Conservation (phyloP, 2,888 invertebrate genomes). For the Agrotis puta region DNA sequence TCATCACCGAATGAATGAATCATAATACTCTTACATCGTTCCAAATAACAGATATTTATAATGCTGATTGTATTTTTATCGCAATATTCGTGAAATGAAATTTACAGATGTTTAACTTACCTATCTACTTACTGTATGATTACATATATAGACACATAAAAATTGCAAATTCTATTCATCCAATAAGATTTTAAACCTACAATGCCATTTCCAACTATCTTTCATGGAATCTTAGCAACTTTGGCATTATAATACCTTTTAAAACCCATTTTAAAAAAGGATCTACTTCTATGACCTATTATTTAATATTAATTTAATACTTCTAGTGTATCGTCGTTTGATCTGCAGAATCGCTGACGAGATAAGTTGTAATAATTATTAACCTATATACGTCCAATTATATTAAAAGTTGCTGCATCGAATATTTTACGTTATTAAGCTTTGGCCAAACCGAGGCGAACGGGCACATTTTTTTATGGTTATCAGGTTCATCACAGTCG, state of each 20-base stretch:
- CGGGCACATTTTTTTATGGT: background rate
- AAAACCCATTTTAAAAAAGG: constrained; percentile 48
- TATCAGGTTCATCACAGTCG: background rate
- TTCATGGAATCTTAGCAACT: constrained; percentile 40
- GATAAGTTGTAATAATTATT: constrained; percentile 24
- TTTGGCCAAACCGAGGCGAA: constrained; percentile 3
- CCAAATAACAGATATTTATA: constrained; percentile 41
- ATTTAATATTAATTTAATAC: constrained; percentile 52
- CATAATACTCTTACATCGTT: constrained; percentile 57
- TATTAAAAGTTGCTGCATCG: constrained; percentile 10
- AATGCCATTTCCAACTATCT: constrained; percentile 31
- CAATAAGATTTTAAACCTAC: constrained; percentile 42
- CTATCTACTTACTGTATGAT: constrained; percentile 42
- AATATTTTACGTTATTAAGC: constrained; percentile 11
- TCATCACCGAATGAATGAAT: constrained; percentile 31
- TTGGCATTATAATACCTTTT: constrained; percentile 51
- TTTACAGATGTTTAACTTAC: constrained; percentile 31
- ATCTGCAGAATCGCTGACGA: constrained; percentile 24
- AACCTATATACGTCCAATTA: constrained; percentile 27
- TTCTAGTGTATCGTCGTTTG: constrained; percentile 38
- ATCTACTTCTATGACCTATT: constrained; percentile 42
- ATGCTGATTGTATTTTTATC: constrained; percentile 65
- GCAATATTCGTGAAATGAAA: constrained; percentile 50
- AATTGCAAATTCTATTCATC: constrained; percentile 40
- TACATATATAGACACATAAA: constrained; percentile 49